phyloP scores from a whole-genome alignment of 1,140 invertebrate species.

The Halictus rubicundus region DNA sequence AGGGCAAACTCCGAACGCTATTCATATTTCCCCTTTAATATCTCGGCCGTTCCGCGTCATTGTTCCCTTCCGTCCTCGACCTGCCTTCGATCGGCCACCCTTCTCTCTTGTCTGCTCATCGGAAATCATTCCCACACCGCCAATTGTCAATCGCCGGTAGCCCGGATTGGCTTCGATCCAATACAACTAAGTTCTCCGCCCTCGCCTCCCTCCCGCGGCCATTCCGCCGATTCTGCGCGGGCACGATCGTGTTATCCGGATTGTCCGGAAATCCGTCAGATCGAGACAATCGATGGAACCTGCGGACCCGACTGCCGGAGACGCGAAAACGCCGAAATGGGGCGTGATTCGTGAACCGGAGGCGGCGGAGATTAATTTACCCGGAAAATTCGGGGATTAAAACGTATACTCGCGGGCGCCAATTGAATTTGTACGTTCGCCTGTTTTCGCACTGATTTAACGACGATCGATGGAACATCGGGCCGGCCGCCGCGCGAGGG shows the following conservation, averaged over 20 bases:
- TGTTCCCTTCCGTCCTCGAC: constrained; percentile 25
- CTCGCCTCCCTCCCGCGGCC: not conserved
- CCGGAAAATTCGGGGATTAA: constrained; percentile 25
- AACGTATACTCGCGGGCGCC: not conserved
- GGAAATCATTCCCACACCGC: constrained; percentile 66
- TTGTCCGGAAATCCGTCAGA: constrained; percentile 58
- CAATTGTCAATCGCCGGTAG: constrained; percentile 63
- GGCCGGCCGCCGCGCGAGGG: too few species aligned
- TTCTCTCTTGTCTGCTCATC: constrained; percentile 53
- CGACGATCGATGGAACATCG: constrained; percentile 24
- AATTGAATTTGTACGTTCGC: constrained; percentile 21
- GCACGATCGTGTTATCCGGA: constrained; percentile 64
- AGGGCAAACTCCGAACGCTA: constrained; percentile 13
- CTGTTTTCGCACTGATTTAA: constrained; percentile 20
- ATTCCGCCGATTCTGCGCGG: constrained; percentile 39
- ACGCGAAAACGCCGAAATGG: constrained; percentile 15
- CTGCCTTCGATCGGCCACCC: constrained; percentile 24
- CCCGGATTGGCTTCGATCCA: constrained; percentile 58
- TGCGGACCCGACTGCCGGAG: constrained; percentile 26
- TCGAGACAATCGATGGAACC: constrained; percentile 49
- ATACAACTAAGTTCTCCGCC: constrained; percentile 59
- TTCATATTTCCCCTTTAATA: constrained; percentile 50
- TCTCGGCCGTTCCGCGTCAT: constrained; percentile 43
- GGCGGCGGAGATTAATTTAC: constrained; percentile 26
- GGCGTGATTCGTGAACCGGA: constrained; percentile 5